Conservation (phyloP, 2,888 invertebrate genomes). For the Balanococcus diminutus region DNA sequence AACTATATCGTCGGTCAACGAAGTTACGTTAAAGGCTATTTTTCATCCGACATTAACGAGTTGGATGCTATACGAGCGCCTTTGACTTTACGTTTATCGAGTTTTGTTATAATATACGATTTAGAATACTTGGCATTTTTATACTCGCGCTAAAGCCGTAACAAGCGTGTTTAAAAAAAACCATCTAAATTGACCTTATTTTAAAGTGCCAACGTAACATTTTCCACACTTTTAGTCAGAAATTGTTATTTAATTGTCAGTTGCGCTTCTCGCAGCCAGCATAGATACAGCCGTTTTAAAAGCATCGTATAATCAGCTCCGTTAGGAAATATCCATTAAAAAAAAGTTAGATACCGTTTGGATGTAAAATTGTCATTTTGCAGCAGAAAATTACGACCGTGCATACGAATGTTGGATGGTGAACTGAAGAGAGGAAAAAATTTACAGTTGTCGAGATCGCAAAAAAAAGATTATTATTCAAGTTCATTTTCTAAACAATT, state of each 20-base stretch:
- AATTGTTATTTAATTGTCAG: slow-evolving; percentile 13
- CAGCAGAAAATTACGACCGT: neutral
- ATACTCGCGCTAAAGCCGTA: neutral
- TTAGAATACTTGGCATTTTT: slow-evolving; percentile 3
- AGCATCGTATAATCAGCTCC: neutral
- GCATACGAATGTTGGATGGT: too few species aligned
- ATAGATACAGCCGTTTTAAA: neutral
- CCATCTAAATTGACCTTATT: slow-evolving; percentile 15
- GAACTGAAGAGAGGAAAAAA: too few species aligned
- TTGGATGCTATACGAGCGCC: neutral
- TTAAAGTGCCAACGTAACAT: neutral
- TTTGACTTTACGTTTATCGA: neutral
- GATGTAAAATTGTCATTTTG: neutral
- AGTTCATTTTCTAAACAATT: too few species aligned
- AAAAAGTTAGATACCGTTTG: neutral
- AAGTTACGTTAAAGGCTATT: neutral
- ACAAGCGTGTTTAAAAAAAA: neutral
- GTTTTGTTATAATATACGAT: slow-evolving; percentile 1
- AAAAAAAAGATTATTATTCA: too few species aligned
- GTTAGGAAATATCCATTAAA: neutral
- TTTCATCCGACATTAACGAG: neutral
- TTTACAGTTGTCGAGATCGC: too few species aligned
- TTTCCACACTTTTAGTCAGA: neutral
- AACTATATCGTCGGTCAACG: neutral
- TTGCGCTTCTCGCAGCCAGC: neutral